These are phyloP conservation scores for Chrysomela aeneicollis DNA, from an alignment of 2,888 invertebrate species.

Conservation along the genomic window DNA sequence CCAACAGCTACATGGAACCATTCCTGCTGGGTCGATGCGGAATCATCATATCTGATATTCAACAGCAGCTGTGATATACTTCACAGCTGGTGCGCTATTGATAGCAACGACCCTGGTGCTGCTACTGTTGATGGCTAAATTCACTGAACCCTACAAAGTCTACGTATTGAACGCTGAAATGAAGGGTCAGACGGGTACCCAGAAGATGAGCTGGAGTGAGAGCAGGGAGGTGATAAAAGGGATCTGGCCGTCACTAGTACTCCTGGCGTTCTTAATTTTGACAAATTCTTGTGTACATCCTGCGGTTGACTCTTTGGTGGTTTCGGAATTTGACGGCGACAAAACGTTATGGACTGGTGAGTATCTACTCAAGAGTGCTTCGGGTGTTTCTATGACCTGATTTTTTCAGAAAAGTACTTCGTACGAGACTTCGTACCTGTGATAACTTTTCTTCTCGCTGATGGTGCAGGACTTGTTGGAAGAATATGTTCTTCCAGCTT, in stretches of 20 bases:
- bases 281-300: background rate
- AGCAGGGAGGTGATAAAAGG: background rate
- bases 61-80: slow-evolving; percentile 18
- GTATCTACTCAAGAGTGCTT: too few species aligned
- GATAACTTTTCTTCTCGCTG: background rate
- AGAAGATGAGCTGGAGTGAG: slow-evolving; percentile 9
- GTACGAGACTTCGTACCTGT: background rate
- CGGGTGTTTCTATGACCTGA: too few species aligned
- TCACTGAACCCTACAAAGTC: slow-evolving; percentile 12
- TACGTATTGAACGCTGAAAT: slow-evolving; percentile 9
- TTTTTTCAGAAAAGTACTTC: background rate
- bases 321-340: slow-evolving; percentile 12
- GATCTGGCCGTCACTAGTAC: slow-evolving; percentile 18
- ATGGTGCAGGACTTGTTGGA: background rate
- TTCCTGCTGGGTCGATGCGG: slow-evolving; percentile 22
- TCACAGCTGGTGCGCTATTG: slow-evolving; percentile 6
- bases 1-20: slow-evolving; percentile 1
- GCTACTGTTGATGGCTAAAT: background rate
- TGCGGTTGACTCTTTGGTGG: slow-evolving; percentile 8
- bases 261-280: background rate
- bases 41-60: slow-evolving; percentile 9
- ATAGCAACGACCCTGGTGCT: slow-evolving; percentile 4
- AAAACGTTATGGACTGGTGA: slow-evolving; percentile 14
- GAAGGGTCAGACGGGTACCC: background rate
- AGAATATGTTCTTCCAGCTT: background rate